Evolutionary conservation across 2,888 invertebrate genomes (phyloP).

Genomic region (Thymelicus lineola): DNA sequence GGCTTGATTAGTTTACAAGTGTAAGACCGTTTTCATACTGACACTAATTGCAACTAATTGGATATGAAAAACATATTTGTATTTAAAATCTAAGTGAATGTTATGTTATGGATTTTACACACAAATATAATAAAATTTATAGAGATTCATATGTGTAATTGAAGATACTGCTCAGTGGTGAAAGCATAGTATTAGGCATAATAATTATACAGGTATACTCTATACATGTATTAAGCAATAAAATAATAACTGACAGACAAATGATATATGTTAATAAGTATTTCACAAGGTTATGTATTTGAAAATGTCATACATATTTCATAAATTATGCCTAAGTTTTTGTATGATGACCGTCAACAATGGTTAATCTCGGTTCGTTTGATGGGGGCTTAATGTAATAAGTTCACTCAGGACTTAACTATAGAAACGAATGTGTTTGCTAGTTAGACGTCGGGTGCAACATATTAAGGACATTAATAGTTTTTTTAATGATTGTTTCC

Average conservation of each 20-base stretch:
- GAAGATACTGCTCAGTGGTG: conserved; percentile 3
- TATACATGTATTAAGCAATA: too few relatives aligned
- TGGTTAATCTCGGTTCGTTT: conserved; percentile 20
- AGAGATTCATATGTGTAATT: not conserved
- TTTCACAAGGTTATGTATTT: not conserved
- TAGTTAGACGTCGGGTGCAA: conserved; percentile 25
- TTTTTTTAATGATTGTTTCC: conserved; percentile 23
- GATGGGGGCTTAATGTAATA: conserved; percentile 33
- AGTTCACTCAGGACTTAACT: conserved; percentile 26
- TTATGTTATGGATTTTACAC: conserved; percentile 2
- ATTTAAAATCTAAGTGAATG: conserved; percentile 7
- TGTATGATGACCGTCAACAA: not conserved
- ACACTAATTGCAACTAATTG: not conserved
- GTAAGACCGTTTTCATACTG: not conserved
- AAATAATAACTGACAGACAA: too few relatives aligned
- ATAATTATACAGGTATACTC: not conserved
- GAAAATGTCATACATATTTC: not conserved
- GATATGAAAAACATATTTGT: not conserved
- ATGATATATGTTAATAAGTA: too few relatives aligned
- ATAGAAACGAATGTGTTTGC: conserved; percentile 20
- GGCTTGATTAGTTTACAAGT: conserved; percentile 16
- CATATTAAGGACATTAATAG: conserved; percentile 14
- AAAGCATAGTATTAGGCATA: conserved; percentile 2
- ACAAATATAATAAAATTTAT: not conserved
- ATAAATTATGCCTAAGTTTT: not conserved